Percentiles rank a stretch among this genome's conserved stretches.
phyloP scores from a whole-genome alignment of 2,888 invertebrate genomes.

The Drosophila affinis region DNA sequence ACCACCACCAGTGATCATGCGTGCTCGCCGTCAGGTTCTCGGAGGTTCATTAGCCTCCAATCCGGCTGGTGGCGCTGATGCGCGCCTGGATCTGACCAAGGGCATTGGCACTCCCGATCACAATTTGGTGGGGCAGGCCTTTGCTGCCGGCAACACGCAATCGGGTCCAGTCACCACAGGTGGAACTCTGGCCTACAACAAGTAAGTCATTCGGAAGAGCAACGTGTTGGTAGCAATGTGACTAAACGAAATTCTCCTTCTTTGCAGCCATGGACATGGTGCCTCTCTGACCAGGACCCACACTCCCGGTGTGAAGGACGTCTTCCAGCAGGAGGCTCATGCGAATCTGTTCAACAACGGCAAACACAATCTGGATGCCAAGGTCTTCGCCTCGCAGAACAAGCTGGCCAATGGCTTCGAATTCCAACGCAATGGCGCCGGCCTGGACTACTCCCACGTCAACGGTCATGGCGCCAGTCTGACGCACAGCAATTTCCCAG shows the following conservation, averaged over 20 bases:
- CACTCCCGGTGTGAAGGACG: constrained; percentile 65
- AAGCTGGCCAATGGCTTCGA: constrained; percentile 78
- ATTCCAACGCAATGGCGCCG: constrained; percentile 78
- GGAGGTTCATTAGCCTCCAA: constrained; percentile 69
- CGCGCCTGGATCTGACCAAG: constrained; percentile 62
- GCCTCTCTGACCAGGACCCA: constrained; percentile 63
- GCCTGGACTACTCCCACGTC: constrained; percentile 72
- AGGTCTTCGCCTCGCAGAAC: constrained; percentile 77
- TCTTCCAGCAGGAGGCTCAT: constrained; percentile 61
- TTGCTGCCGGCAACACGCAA: constrained; percentile 66
- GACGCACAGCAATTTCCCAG: constrained; percentile 74
- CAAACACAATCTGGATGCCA: constrained; percentile 71
- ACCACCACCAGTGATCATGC: constrained; percentile 30
- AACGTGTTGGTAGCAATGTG: neutral
- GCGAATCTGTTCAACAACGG: constrained; percentile 76
- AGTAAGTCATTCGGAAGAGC: constrained; percentile 11
- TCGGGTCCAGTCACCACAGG: constrained; percentile 66
- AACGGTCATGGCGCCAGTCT: constrained; percentile 75
- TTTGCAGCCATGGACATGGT: constrained; percentile 64
- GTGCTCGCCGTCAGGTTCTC: constrained; percentile 66
- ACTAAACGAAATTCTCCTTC: neutral
- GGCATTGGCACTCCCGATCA: constrained; percentile 76
- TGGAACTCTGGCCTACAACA: constrained; percentile 62
- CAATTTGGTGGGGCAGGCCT: constrained; percentile 71
- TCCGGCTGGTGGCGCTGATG: constrained; percentile 76